A percentile compares a stretch with the other conserved stretches of the same genome.
Conservation (phyloP, 2,888 invertebrate species). For the Drosophila prostipennis region DNA sequence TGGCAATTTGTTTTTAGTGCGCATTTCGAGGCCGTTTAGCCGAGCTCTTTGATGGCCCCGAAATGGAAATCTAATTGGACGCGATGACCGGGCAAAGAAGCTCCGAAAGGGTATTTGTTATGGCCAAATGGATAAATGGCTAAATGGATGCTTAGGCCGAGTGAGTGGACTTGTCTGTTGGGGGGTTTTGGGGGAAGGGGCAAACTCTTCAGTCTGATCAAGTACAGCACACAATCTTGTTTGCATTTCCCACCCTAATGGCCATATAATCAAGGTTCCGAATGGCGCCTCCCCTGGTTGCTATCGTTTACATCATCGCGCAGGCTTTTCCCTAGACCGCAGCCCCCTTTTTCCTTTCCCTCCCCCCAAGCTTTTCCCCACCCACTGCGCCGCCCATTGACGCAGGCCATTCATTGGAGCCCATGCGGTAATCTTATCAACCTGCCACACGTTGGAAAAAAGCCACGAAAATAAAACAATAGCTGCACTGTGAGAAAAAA, state of each 20-base stretch:
- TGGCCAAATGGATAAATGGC: conserved; percentile 44
- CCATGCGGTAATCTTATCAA: conserved; percentile 45
- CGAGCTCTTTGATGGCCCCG: conserved; percentile 65
- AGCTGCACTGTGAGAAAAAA: conserved; percentile 3
- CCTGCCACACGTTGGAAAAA: conserved; percentile 35
- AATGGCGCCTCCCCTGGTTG: conserved; percentile 37
- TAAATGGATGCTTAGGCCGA: conserved; percentile 35
- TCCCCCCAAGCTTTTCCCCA: neutral
- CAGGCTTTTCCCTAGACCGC: conserved; percentile 3
- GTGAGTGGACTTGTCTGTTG: conserved; percentile 24
- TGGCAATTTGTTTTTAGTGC: conserved; percentile 71
- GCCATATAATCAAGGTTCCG: conserved; percentile 42
- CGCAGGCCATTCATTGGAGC: conserved; percentile 47
- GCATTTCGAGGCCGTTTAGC: conserved; percentile 60
- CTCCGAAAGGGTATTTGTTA: conserved; percentile 26
- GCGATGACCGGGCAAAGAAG: conserved; percentile 64
- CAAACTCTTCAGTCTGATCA: conserved; percentile 18
- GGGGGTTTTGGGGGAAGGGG: neutral
- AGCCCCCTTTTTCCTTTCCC: no score
- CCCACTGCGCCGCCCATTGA: conserved; percentile 29
- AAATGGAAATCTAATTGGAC: conserved; percentile 76
- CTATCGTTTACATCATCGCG: conserved; percentile 44
- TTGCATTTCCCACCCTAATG: conserved; percentile 46
- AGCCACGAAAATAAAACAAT: conserved; percentile 26
- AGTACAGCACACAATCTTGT: conserved; percentile 38